Evolutionary conservation across 2,888 invertebrate species (phyloP).

Genomic region (Oegoconia quadripuncta): DNA sequence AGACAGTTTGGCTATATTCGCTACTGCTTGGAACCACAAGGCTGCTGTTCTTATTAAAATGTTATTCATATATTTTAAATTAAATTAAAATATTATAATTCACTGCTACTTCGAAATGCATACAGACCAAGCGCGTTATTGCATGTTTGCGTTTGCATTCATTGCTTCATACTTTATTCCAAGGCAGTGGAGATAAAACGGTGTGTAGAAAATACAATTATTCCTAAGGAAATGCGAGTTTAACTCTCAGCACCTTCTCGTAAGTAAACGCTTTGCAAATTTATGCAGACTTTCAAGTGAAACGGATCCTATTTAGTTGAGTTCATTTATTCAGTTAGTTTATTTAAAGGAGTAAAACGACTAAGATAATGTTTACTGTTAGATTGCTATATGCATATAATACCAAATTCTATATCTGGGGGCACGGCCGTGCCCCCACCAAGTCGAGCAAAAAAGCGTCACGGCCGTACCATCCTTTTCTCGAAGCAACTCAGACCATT

Average conservation of each 20-base stretch:
- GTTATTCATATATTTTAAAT: too few species aligned
- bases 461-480: too few species aligned
- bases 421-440: too few species aligned
- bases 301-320: not conserved
- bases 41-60: too few species aligned
- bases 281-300: slow-evolving; percentile 9
- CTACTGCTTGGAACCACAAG: too few species aligned
- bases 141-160: slow-evolving; percentile 28
- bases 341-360: too few species aligned
- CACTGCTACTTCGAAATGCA: slow-evolving; percentile 11
- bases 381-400: not conserved
- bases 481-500: too few species aligned
- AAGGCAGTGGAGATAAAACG: slow-evolving; percentile 15
- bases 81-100: not conserved
- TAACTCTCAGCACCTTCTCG: slow-evolving; percentile 4
- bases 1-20: too few species aligned
- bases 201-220: slow-evolving; percentile 11
- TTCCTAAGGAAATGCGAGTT: slow-evolving; percentile 28
- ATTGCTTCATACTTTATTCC: slow-evolving; percentile 32
- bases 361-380: too few species aligned
- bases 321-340: not conserved
- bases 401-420: too few species aligned
- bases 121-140: slow-evolving; percentile 8
- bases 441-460: too few species aligned
- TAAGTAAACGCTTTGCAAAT: slow-evolving; percentile 25